These are phyloP conservation scores for Podarcis muralis DNA, from an alignment of 2,113 vertebrate species.

Conservation along the genomic window DNA sequence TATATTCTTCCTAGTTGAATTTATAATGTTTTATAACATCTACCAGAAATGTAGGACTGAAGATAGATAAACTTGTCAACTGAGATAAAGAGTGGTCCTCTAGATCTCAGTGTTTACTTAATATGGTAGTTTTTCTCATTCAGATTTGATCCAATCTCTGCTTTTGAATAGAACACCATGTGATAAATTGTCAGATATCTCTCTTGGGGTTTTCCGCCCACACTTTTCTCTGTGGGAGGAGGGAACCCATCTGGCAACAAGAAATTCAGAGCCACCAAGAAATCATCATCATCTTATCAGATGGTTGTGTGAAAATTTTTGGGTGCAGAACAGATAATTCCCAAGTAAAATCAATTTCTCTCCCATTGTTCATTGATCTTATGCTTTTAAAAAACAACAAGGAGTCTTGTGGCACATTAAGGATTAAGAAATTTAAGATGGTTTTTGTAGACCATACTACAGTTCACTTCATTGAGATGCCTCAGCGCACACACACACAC, in stretches of 20 bases:
- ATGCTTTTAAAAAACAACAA: not conserved
- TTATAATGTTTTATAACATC: not conserved
- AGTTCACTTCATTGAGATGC: not conserved
- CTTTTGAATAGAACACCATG: fast-evolving
- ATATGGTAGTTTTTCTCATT: too few relatives aligned
- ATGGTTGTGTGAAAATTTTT: not conserved
- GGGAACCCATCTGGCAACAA: not conserved
- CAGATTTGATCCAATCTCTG: not conserved
- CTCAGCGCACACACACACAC: not conserved
- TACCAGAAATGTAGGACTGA: not conserved
- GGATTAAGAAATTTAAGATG: not conserved
- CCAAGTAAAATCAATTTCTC: not conserved
- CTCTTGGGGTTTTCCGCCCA: not conserved
- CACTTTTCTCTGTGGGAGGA: not conserved
- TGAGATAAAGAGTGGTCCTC: not conserved
- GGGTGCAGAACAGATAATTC: not conserved
- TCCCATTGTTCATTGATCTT: not conserved
- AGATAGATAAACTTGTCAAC: not conserved
- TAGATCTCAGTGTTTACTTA: not conserved
- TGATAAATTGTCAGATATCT: not conserved
- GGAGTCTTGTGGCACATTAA: not conserved
- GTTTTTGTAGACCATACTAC: not conserved
- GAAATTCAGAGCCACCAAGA: not conserved
- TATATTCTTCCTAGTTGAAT: not conserved
- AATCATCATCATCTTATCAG: not conserved